Percentiles rank a stretch among this genome's conserved stretches.
These are phyloP conservation scores for Sturnira hondurensis DNA, from an alignment of 2,113 vertebrate genomes.

Conservation along the genomic window DNA sequence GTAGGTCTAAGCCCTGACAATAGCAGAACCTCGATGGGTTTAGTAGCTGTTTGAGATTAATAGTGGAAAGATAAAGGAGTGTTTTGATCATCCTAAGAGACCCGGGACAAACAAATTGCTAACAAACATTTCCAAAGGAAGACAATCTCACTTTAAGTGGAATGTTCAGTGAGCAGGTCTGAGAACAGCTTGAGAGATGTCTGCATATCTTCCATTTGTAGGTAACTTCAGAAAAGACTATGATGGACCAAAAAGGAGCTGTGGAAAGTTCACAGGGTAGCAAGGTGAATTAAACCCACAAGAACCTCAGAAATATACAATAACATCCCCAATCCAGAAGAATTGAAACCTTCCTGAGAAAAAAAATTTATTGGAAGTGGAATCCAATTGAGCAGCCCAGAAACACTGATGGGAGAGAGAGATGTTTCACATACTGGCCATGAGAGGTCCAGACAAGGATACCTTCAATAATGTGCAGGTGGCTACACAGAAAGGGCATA, in stretches of 20 bases:
- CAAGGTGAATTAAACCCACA: neutral
- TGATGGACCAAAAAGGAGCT: neutral
- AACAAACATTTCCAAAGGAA: slow-evolving; percentile 27
- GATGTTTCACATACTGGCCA: neutral
- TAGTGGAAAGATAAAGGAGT: neutral
- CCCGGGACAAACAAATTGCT: neutral
- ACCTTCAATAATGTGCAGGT: neutral
- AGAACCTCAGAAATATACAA: neutral
- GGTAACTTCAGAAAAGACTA: neutral
- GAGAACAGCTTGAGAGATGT: neutral
- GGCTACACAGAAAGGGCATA: neutral
- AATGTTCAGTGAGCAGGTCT: neutral
- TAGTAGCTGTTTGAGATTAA: neutral
- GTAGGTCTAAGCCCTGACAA: neutral
- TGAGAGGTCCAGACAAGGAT: neutral
- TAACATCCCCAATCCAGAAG: neutral
- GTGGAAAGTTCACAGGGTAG: neutral
- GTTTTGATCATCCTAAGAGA: neutral
- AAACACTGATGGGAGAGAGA: neutral
- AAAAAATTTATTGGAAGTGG: neutral
- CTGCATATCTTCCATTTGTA: neutral
- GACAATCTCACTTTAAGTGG: neutral
- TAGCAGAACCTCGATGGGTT: neutral
- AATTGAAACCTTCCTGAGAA: neutral
- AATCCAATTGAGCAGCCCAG: neutral